Conservation (phyloP, 1,140 invertebrate species). For the Fopius arisanus region DNA sequence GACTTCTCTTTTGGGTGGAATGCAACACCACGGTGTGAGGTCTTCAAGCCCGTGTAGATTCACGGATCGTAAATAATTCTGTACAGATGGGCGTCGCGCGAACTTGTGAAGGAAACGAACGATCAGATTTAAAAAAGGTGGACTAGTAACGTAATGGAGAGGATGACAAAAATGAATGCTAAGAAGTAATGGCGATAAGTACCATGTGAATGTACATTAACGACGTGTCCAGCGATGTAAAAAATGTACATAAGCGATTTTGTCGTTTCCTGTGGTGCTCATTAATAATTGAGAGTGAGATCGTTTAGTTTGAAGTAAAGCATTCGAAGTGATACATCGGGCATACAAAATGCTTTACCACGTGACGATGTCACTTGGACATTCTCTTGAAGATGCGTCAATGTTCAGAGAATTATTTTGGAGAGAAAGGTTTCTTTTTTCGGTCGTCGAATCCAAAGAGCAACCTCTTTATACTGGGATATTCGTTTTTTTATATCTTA, state of each 20-base stretch:
- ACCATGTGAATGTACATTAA: neutral
- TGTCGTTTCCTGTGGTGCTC: neutral
- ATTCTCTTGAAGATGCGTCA: neutral
- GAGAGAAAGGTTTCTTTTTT: no score
- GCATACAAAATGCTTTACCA: neutral
- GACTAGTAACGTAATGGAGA: neutral
- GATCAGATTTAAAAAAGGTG: neutral
- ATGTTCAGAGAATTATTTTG: neutral
- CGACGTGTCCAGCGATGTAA: neutral
- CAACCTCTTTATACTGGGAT: no score
- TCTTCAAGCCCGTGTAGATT: slow-evolving; percentile 13
- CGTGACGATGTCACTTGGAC: neutral
- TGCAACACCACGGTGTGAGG: slow-evolving; percentile 27
- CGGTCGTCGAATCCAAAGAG: no score
- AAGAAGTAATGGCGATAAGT: neutral
- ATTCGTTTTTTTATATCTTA: no score
- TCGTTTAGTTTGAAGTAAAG: neutral
- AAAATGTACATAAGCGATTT: neutral
- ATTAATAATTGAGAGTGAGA: neutral
- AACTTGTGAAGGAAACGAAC: slow-evolving; percentile 13
- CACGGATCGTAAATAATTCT: slow-evolving; percentile 28
- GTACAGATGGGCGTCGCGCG: slow-evolving; percentile 23
- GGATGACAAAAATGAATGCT: neutral
- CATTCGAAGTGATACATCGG: neutral
- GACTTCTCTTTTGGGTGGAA: slow-evolving; percentile 18